phyloP scores from a whole-genome alignment of 2,888 invertebrate genomes.

The Colostygia pectinataria region DNA sequence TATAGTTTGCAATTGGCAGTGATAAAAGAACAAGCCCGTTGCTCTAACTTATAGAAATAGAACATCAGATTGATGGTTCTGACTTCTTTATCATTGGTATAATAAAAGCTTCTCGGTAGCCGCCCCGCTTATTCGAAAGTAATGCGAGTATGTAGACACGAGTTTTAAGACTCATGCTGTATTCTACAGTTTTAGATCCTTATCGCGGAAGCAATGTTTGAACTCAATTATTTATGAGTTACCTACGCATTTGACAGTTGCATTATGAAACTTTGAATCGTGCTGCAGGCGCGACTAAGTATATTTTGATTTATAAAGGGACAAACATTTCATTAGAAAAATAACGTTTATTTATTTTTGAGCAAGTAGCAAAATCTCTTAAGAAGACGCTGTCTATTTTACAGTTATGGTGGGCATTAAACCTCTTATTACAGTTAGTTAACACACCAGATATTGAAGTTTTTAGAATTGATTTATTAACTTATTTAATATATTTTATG shows the following conservation, averaged over 20 bases:
- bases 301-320: conserved; percentile 32
- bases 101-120: conserved; percentile 39
- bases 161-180: conserved; percentile 46
- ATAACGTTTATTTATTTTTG: too few relatives aligned
- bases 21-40: conserved; percentile 25
- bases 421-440: too few relatives aligned
- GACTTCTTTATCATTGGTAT: conserved; percentile 26
- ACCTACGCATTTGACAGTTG: conserved; percentile 54
- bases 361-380: too few relatives aligned
- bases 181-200: conserved; percentile 50
- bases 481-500: too few relatives aligned
- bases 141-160: conserved; percentile 37
- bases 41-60: conserved; percentile 28
- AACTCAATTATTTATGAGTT: conserved; percentile 62
- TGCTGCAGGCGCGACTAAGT: conserved; percentile 41
- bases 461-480: too few relatives aligned
- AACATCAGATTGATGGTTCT: conserved; percentile 37
- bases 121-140: conserved; percentile 48
- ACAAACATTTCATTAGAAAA: conserved; percentile 11
- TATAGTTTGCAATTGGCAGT: conserved; percentile 14
- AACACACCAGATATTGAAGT: too few relatives aligned
- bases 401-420: too few relatives aligned
- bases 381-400: too few relatives aligned
- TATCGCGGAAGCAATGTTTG: conserved; percentile 60
- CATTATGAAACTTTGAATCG: conserved; percentile 49